phyloP scores from a whole-genome alignment of 1,140 invertebrate genomes.

The Aporrectodea caliginosa region DNA sequence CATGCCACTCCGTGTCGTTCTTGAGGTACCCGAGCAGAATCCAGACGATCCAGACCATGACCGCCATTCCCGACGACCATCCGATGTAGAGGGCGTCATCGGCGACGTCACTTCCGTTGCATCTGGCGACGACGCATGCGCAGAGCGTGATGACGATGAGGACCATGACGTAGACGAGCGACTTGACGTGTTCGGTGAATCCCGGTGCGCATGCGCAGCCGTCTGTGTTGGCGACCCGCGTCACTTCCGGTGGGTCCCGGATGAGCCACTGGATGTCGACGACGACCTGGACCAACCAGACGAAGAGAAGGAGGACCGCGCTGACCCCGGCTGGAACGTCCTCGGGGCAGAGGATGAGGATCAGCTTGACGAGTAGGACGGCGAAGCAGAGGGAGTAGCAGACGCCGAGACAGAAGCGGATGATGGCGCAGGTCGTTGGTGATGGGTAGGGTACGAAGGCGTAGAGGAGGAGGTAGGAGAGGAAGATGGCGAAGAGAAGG shows the following conservation, averaged over 20 bases:
- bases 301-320: constrained; percentile 64
- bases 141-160: constrained; percentile 66
- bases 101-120: background rate
- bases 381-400: constrained; percentile 85
- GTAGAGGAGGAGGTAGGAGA: constrained; percentile 74
- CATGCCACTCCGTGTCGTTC: constrained; percentile 58
- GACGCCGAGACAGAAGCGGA: constrained; percentile 77
- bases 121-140: constrained; percentile 65
- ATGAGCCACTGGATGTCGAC: constrained; percentile 75
- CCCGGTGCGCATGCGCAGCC: background rate
- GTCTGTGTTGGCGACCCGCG: background rate
- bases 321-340: constrained; percentile 59
- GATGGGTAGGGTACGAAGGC: constrained; percentile 71
- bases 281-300: constrained; percentile 68
- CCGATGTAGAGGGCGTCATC: constrained; percentile 84
- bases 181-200: constrained; percentile 63
- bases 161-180: constrained; percentile 75
- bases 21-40: constrained; percentile 67
- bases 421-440: constrained; percentile 75
- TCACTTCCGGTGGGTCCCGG: constrained; percentile 39
- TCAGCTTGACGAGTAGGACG: constrained; percentile 87
- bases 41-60: constrained; percentile 86
- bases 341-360: constrained; percentile 85
- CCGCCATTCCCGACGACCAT: constrained; percentile 72
- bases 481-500: constrained; percentile 78